A percentile compares a stretch with the other conserved stretches of the same genome.
These are phyloP conservation scores for Menidia menidia DNA, from an alignment of 2,797 vertebrate species.

Conservation along the genomic window DNA sequence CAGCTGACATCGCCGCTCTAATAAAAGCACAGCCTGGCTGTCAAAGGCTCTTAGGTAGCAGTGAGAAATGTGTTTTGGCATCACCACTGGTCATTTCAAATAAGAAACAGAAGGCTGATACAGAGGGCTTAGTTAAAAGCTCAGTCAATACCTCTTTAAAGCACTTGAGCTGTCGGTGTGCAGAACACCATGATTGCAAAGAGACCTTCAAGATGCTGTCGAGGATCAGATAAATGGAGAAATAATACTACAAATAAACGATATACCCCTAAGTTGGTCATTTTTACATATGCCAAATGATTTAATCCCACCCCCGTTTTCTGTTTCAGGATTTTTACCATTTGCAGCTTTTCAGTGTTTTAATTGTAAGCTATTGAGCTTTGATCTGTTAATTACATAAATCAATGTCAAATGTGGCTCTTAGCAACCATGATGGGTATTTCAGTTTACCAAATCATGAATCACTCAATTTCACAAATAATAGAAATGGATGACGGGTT, in stretches of 20 bases:
- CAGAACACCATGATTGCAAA: slow-evolving; percentile 23
- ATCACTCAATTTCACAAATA: neutral
- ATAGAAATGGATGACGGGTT: neutral
- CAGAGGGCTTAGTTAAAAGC: slow-evolving; percentile 63
- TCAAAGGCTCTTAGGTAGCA: slow-evolving; percentile 63
- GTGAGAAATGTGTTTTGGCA: slow-evolving; percentile 62
- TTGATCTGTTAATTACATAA: neutral
- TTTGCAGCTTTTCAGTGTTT: neutral
- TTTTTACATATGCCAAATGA: slow-evolving; percentile 2
- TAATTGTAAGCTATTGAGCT: neutral
- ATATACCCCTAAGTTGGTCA: neutral
- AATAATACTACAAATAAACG: neutral
- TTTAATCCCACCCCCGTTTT: slow-evolving; percentile 4
- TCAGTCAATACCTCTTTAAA: slow-evolving; percentile 65
- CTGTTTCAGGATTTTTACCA: neutral
- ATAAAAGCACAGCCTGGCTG: slow-evolving; percentile 67
- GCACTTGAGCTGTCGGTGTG: slow-evolving; percentile 40
- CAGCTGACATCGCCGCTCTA: slow-evolving; percentile 63
- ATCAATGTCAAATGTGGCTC: neutral
- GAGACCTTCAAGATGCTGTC: slow-evolving; percentile 9
- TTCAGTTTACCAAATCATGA: neutral
- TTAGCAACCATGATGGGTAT: neutral
- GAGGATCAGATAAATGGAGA: slow-evolving; percentile 11
- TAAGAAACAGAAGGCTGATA: slow-evolving; percentile 64
- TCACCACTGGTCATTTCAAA: slow-evolving; percentile 65